Percentiles rank a stretch among this genome's conserved stretches.
Conservation (phyloP, 2,888 invertebrate genomes). For the Sussaba pulchella region DNA sequence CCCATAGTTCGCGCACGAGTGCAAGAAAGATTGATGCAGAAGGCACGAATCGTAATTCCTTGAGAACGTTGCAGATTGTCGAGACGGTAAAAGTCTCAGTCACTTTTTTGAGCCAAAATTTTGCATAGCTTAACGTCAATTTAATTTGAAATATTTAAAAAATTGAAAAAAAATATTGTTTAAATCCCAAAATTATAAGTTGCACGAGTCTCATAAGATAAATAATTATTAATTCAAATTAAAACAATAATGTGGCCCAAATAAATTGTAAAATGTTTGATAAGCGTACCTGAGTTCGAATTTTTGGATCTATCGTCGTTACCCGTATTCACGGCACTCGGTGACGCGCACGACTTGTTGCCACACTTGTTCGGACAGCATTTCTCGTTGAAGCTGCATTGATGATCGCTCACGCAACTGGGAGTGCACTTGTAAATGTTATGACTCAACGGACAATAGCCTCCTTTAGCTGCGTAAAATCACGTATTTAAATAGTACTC, state of each 20-base stretch:
- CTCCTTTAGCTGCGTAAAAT: conserved; percentile 75
- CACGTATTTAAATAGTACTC: not conserved
- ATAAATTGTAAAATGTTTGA: too few relatives aligned
- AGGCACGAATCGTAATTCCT: too few relatives aligned
- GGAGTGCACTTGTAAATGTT: conserved; percentile 89
- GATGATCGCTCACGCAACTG: conserved; percentile 88
- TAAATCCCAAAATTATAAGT: not conserved
- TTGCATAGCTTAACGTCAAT: too few relatives aligned
- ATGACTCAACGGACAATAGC: conserved; percentile 88
- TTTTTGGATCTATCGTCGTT: conserved; percentile 82
- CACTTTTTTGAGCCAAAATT: too few relatives aligned
- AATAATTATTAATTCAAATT: too few relatives aligned
- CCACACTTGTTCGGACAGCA: conserved; percentile 91
- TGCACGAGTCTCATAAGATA: too few relatives aligned
- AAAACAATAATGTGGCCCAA: too few relatives aligned
- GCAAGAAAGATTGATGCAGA: too few relatives aligned
- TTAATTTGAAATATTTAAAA: too few relatives aligned
- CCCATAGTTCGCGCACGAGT: too few relatives aligned
- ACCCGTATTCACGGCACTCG: conserved; percentile 80
- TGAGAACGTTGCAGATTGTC: not conserved
- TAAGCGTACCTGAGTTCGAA: too few relatives aligned
- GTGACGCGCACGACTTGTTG: conserved; percentile 87
- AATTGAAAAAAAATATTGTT: conserved; percentile 4
- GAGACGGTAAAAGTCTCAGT: not conserved
- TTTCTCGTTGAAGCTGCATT: conserved; percentile 88